Base-by-base conservation (phyloP, 2,797 vertebrate genomes). In the Mus caroli region DNA sequence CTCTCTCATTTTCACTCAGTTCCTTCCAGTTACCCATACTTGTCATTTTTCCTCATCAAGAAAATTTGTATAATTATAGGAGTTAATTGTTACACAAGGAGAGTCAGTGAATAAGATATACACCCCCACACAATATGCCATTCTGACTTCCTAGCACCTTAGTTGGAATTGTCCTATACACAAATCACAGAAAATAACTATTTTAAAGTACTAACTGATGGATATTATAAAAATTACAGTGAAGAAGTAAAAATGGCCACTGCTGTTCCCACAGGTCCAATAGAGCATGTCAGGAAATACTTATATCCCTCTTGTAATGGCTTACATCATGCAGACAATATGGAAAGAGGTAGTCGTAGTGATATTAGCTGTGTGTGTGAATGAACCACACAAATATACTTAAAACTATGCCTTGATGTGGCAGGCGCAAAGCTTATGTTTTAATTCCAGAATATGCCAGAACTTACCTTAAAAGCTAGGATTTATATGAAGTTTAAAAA, bases 371-470 rank as follows among this genome's bases (percentile, higher is more conserved):
- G 43, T 92, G 19, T 79, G 82, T 37, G 17, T 69, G 28, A 90
- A 93, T 73, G 46, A 92, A 86, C 19, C 28, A 86, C 12, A 46
- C 3, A 5, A 54, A 86, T 56, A 56, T 62, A 91, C 31, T 4
- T 64, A 56, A 52, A 43, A 95, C 11, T 87, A 43, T 64, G 24
- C 20, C 62, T 95, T 90, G 24, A 64, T 88, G 73, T 94, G 79
- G 77, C 76, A 67, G 52, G 52, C 15, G 17, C 52, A 84, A 94
- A 82, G 64, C 31, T 78, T 80, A 15, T 79, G 56, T 75, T 95
- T 96, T 83, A 89, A 96, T 91, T 97, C 89, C 78, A 77, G 76
- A 82, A 90, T 54, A 40, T 85, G 62, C 77, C 40, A 50, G n/a
- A 88, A 67, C 92, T 94, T 91, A 54, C 46, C 89, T 95, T 92